Conservation (phyloP, 2,888 invertebrate species). For the Cephus pulcher region DNA sequence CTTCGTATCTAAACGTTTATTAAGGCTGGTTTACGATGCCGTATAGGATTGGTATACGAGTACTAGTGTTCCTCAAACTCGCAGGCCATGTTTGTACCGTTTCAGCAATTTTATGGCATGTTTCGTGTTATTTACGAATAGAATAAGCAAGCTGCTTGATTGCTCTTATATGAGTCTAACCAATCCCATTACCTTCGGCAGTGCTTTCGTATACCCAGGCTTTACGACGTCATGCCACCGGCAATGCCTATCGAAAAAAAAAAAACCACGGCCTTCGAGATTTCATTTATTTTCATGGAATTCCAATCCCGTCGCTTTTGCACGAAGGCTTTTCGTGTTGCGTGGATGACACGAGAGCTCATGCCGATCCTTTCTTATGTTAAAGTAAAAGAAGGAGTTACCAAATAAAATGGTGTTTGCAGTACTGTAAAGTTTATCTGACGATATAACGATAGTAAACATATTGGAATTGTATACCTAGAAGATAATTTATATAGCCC, state of each 20-base stretch:
- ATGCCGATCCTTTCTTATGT: background rate
- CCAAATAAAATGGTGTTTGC: background rate
- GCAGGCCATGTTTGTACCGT: slow-evolving; percentile 26
- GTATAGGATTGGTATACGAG: slow-evolving; percentile 24
- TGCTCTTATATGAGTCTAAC: slow-evolving; percentile 20
- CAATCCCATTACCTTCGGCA: slow-evolving; percentile 9
- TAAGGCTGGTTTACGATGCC: slow-evolving; percentile 27
- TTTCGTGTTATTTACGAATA: slow-evolving; percentile 39
- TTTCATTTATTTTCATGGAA: background rate
- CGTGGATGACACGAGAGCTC: background rate
- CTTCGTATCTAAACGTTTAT: slow-evolving; percentile 10
- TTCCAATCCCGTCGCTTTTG: background rate
- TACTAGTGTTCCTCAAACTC: slow-evolving; percentile 21
- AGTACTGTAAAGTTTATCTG: background rate
- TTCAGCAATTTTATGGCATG: slow-evolving; percentile 48
- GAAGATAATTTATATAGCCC: background rate
- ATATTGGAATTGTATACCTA: background rate
- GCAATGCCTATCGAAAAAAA: background rate
- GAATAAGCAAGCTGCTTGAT: slow-evolving; percentile 25
- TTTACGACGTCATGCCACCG: slow-evolving; percentile 9
- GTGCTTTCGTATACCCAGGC: slow-evolving; percentile 19
- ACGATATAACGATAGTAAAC: background rate
- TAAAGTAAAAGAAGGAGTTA: background rate
- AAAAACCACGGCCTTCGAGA: background rate
- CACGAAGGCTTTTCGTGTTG: background rate